phyloP scores from a whole-genome alignment of 2,888 invertebrate genomes.

The Sphecodes monilicornis region DNA sequence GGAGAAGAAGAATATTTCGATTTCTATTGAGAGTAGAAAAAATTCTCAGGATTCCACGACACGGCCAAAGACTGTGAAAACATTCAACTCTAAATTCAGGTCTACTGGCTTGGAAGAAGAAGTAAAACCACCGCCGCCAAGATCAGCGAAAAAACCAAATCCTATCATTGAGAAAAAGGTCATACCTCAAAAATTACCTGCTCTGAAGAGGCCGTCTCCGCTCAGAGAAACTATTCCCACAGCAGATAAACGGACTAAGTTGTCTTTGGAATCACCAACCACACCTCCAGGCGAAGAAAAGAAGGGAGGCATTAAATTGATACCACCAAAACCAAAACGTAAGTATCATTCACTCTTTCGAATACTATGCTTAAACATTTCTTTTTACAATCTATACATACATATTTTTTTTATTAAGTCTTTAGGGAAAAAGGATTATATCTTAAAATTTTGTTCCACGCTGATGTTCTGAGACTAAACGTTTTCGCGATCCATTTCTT shows the following conservation, averaged over 20 bases:
- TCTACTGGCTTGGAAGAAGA: constrained; percentile 96
- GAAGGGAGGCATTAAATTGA: constrained; percentile 93
- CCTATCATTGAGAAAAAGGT: constrained; percentile 78
- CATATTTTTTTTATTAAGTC: constrained; percentile 40
- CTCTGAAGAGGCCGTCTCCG: constrained; percentile 84
- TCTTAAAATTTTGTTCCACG: constrained; percentile 27
- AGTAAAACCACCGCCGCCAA: constrained; percentile 93
- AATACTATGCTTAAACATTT: constrained; percentile 45
- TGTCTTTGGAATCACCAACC: constrained; percentile 79
- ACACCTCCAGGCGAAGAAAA: constrained; percentile 86
- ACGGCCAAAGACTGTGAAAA: constrained; percentile 96
- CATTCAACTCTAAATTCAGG: constrained; percentile 95
- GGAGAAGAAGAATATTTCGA: constrained; percentile 90
- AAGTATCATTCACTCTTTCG: constrained; percentile 86
- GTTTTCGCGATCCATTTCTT: constrained; percentile 7
- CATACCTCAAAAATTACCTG: constrained; percentile 84
- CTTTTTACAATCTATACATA: constrained; percentile 43
- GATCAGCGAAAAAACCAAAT: constrained; percentile 88
- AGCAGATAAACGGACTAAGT: constrained; percentile 92
- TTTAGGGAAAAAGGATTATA: constrained; percentile 42
- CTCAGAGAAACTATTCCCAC: constrained; percentile 84
- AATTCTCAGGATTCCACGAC: constrained; percentile 87
- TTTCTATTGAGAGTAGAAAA: constrained; percentile 93
- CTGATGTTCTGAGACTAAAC: constrained; percentile 57
- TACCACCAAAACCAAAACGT: constrained; percentile 96